Evolutionary conservation across 2,888 invertebrate genomes (phyloP).

Genomic region (Embidobia sp.): DNA sequence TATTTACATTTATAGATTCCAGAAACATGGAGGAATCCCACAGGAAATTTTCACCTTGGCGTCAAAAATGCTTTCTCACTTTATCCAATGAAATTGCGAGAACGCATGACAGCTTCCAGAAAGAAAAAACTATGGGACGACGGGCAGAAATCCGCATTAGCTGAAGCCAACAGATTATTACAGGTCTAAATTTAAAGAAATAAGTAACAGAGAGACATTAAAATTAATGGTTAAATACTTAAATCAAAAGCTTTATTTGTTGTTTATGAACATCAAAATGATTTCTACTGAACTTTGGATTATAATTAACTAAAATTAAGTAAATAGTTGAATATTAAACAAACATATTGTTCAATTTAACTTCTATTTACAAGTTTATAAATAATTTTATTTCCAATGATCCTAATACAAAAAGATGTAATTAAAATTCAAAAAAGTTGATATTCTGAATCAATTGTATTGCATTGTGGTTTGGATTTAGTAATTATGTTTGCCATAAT

Average conservation of each 20-base stretch:
- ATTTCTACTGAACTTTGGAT: no score
- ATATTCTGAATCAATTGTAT: no score
- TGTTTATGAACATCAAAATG: no score
- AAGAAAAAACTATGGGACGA: conserved; percentile 93
- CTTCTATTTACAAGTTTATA: no score
- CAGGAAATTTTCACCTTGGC: conserved; percentile 93
- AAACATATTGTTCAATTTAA: no score
- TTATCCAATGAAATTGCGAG: conserved; percentile 92
- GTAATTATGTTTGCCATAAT: conserved; percentile 64
- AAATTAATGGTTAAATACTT: background rate
- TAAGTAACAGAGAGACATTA: background rate
- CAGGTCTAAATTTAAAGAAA: conserved; percentile 78
- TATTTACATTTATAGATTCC: conserved; percentile 86
- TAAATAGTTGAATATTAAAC: no score
- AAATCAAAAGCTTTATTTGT: background rate
- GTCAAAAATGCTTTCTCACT: conserved; percentile 92
- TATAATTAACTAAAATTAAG: no score
- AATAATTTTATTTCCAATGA: no score
- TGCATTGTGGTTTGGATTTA: background rate
- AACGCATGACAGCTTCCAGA: conserved; percentile 89
- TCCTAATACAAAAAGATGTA: no score
- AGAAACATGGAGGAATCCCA: conserved; percentile 90
- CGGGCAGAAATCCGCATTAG: conserved; percentile 89
- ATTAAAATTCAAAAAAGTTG: background rate
- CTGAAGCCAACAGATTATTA: conserved; percentile 89